Evolutionary conservation across 2,797 vertebrate species (phyloP).

Genomic region (Okamejei kenojei): DNA sequence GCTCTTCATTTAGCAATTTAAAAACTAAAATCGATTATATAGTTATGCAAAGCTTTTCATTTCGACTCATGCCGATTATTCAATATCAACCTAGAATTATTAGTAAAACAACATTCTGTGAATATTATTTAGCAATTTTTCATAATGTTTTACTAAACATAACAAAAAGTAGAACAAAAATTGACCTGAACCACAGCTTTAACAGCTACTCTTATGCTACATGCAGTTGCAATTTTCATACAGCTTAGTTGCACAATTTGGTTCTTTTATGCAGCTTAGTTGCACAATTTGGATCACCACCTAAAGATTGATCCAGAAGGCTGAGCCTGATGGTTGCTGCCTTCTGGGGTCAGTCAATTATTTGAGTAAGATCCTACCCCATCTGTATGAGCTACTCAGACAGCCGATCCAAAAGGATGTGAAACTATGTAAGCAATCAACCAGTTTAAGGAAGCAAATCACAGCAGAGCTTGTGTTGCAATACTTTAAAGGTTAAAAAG

Average conservation of each 20-base stretch:
- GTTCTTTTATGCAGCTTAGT: not conserved
- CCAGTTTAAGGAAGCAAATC: too few relatives aligned
- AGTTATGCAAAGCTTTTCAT: not conserved
- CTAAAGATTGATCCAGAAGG: too few relatives aligned
- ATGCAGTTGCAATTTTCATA: not conserved
- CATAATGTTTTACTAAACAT: not conserved
- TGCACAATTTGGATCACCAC: not conserved
- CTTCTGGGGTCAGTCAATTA: too few relatives aligned
- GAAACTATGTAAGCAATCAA: too few relatives aligned
- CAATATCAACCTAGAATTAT: not conserved
- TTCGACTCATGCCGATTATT: not conserved
- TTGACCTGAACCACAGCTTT: not conserved
- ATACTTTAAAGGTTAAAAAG: too few relatives aligned
- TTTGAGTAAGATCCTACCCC: too few relatives aligned
- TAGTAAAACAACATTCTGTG: not conserved
- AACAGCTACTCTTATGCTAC: not conserved
- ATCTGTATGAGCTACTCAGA: too few relatives aligned
- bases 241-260: not conserved
- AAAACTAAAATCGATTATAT: too few relatives aligned
- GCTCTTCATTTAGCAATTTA: too few relatives aligned
- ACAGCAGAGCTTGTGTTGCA: too few relatives aligned
- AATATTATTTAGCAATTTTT: constrained; percentile 1
- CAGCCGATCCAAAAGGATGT: too few relatives aligned
- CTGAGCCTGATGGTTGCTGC: too few relatives aligned
- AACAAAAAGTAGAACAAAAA: not conserved